Conservation (phyloP, 2,797 vertebrate genomes). For the Leontopithecus rosalia region DNA sequence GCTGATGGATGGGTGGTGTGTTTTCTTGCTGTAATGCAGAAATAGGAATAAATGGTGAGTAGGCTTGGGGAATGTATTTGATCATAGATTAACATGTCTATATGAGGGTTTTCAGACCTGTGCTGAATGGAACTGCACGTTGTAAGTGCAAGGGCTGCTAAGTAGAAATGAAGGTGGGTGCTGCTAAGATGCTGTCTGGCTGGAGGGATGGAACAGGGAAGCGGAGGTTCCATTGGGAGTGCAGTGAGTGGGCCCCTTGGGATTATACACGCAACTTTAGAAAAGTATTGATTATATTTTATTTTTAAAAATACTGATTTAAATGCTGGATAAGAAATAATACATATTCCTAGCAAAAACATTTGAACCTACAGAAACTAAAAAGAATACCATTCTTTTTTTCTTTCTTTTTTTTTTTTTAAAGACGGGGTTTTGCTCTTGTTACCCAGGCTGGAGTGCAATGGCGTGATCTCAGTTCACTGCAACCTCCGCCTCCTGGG, state of each 20-base stretch:
- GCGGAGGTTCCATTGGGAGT: neutral
- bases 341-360: neutral
- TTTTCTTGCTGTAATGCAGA: neutral
- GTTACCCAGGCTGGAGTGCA: too few species aligned
- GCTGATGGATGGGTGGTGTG: neutral
- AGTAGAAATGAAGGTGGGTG: fast-evolving
- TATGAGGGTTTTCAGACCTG: fast-evolving
- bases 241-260: neutral
- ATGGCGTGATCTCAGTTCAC: too few species aligned
- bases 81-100: too few species aligned
- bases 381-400: neutral
- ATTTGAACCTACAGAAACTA: neutral
- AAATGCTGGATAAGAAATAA: neutral
- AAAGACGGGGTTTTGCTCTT: too few species aligned
- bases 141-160: neutral
- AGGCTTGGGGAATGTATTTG: neutral
- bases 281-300: neutral
- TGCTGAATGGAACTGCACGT: neutral
- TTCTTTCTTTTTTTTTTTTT: too few species aligned
- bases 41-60: neutral
- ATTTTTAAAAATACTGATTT: neutral
- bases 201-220: neutral
- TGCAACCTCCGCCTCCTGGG: too few species aligned
- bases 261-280: neutral
- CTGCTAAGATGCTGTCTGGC: neutral